Base-by-base conservation (phyloP, 2,113 vertebrate genomes). In the Callaeas wilsoni region DNA sequence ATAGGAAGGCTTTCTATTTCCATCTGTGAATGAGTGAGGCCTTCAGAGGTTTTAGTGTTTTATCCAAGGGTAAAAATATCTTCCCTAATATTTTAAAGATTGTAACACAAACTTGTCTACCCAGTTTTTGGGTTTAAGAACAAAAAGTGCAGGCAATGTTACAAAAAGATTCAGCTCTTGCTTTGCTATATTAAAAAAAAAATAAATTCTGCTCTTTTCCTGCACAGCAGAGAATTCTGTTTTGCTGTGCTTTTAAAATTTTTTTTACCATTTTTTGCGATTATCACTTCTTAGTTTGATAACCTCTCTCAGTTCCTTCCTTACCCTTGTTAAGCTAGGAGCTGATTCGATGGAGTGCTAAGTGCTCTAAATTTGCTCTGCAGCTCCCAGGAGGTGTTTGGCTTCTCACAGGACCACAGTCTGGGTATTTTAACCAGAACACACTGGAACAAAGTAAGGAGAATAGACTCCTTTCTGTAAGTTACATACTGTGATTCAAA, bases 341-440 rank as follows among this genome's bases (percentile, higher is more conserved):
- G 44, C 71, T 86, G 82, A 63, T 67, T 63, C 13, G 1, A 56
- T 75, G 79, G 46, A 90, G 79, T 63, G 84, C 85, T 90, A 90
- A 88, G 90, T 88, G 94, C 92, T 94, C 94, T 96, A 95, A 67
- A 95, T 95, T 94, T 96, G 88, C 57, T 93, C 62, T 68, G 80
- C 65, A 26, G 69, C 30, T 94, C 96, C 93, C 92, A 8, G 62
- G 93, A 81, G 90, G 44, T 75, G 69, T 69, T 90, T 88, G 92
- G 53, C 60, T 90, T 93, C 93, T 96, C 90, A 56, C 73, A 93
- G 87, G 89, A 83, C 84, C 25, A 47, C 9, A 41, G 70, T 27
- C 42, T 53, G 32, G 52, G 80, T 89, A 76, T 87, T 90, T 89
- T 97, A 95, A 93, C 79, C 92, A 81, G 92, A 86, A 53, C 64